Evolutionary conservation across 2,888 invertebrate species (phyloP).

Genomic region (Harpalus rubripes): DNA sequence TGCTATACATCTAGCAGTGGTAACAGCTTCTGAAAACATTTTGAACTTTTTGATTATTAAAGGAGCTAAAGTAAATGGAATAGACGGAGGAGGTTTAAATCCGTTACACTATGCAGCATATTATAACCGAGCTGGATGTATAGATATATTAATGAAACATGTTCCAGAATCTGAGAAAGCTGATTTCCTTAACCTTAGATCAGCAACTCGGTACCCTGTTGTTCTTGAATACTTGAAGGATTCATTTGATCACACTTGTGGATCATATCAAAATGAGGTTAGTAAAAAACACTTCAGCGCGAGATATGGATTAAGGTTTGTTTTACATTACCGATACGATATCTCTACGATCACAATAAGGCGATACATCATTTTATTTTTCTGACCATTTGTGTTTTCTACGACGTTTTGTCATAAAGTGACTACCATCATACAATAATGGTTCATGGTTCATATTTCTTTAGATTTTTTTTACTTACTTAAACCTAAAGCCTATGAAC

Average conservation of each 20-base stretch:
- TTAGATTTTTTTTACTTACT: too few species aligned
- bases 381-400: too few species aligned
- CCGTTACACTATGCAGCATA: slow-evolving; percentile 79
- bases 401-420: too few species aligned
- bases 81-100: slow-evolving; percentile 77
- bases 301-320: too few species aligned
- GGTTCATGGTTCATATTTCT: too few species aligned
- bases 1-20: slow-evolving; percentile 78
- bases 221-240: slow-evolving; percentile 45
- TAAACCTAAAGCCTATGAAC: too few species aligned
- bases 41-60: slow-evolving; percentile 76
- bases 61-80: slow-evolving; percentile 77
- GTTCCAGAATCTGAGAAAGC: slow-evolving; percentile 9
- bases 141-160: slow-evolving; percentile 74
- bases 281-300: too few species aligned
- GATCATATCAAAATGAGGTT: slow-evolving; percentile 37
- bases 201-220: neutral
- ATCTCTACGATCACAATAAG: too few species aligned
- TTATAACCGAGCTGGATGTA: slow-evolving; percentile 77
- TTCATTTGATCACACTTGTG: slow-evolving; percentile 59
- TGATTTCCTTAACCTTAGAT: slow-evolving; percentile 40
- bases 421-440: too few species aligned
- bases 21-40: slow-evolving; percentile 76
- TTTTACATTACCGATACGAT: too few species aligned
- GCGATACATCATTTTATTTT: too few species aligned